These are phyloP conservation scores for Dicyrtomina minuta DNA, from an alignment of 2,888 invertebrate genomes.

Conservation along the genomic window DNA sequence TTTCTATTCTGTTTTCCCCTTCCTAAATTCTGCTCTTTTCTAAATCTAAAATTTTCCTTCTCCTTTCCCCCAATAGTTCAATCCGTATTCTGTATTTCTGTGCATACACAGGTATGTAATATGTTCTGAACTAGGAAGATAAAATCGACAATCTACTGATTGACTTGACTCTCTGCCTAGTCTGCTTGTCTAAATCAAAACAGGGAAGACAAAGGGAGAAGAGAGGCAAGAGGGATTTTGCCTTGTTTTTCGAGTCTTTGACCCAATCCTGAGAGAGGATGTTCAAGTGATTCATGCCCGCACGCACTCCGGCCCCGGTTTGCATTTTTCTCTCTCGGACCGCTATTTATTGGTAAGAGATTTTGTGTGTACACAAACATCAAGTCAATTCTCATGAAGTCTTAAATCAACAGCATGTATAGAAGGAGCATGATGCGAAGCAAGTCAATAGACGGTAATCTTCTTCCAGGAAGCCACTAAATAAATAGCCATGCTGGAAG, in stretches of 20 bases:
- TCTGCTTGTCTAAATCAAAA: too few species aligned
- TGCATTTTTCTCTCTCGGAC: too few species aligned
- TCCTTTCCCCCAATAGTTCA: too few species aligned
- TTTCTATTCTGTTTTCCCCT: too few species aligned
- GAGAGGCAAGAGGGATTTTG: neutral
- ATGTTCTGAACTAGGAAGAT: neutral
- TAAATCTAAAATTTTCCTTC: too few species aligned
- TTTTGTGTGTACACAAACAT: constrained; percentile 13
- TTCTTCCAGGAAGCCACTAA: constrained; percentile 25
- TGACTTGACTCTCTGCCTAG: too few species aligned
- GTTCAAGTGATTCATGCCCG: too few species aligned
- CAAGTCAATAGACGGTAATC: constrained; percentile 31
- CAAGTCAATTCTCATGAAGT: constrained; percentile 28
- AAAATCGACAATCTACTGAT: constrained; percentile 8
- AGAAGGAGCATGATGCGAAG: constrained; percentile 27
- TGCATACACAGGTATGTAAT: too few species aligned
- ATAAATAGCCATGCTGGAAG: constrained; percentile 21
- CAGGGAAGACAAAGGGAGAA: too few species aligned
- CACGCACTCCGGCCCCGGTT: too few species aligned
- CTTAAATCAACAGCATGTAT: constrained; percentile 30
- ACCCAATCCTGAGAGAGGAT: constrained; percentile 8
- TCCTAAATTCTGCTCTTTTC: neutral
- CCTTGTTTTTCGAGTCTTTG: constrained; percentile 7
- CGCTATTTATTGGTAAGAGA: neutral
- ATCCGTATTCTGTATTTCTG: too few species aligned